Percentiles rank a stretch among this genome's conserved stretches.
Conservation (phyloP, 2,113 vertebrate genomes). For the Cettia cetti region DNA sequence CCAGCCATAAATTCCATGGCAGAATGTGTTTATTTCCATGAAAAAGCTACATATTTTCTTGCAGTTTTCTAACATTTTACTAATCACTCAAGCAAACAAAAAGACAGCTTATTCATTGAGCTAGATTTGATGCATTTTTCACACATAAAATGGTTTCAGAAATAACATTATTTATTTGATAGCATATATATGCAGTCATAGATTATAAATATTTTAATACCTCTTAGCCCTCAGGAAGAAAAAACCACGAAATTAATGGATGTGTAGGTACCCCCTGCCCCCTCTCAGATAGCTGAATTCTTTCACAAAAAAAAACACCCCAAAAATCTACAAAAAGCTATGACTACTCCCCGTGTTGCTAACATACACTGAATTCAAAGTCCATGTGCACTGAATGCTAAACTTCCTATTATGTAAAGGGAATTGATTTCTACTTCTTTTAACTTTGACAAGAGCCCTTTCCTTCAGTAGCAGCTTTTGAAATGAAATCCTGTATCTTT, state of each 20-base stretch:
- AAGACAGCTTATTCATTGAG: not conserved
- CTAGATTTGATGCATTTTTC: not conserved
- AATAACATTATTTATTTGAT: not conserved
- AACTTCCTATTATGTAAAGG: not conserved
- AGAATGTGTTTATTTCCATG: constrained; percentile 1
- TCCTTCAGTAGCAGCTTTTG: not conserved
- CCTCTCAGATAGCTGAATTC: not conserved
- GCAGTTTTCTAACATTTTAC: not conserved
- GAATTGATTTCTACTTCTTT: not conserved
- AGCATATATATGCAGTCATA: not conserved
- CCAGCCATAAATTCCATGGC: constrained; percentile 8
- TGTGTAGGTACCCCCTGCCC: not conserved
- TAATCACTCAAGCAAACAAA: not conserved
- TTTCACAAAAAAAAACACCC: not conserved
- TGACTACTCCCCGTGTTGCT: not conserved
- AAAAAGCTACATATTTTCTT: not conserved
- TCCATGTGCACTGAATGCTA: not conserved
- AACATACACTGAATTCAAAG: not conserved
- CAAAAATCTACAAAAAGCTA: not conserved
- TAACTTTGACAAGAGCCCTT: constrained; percentile 49
- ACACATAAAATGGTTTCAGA: not conserved
- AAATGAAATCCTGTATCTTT: not conserved
- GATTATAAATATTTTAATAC: constrained; percentile 12
- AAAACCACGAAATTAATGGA: not conserved
- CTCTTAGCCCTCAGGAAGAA: not conserved